Percentiles rank a stretch among this genome's conserved stretches.
phyloP scores from a whole-genome alignment of 2,797 vertebrate species.

The Sebastes glaucus region DNA sequence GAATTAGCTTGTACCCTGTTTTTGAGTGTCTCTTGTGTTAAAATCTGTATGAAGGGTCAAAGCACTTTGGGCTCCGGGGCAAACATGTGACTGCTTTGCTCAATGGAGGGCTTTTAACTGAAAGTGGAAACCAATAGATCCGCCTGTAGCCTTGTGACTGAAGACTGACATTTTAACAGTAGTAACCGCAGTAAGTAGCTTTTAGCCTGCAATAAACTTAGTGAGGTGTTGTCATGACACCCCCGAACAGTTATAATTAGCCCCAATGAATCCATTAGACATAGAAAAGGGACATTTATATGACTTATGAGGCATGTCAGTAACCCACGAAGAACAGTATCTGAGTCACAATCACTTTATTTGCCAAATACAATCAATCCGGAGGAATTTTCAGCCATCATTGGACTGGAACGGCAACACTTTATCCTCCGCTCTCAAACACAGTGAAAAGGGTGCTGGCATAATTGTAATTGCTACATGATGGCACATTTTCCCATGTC shows the following conservation, averaged over 20 bases:
- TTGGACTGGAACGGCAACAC: background rate
- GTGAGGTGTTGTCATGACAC: background rate
- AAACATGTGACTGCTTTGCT: constrained; percentile 35
- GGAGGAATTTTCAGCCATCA: background rate
- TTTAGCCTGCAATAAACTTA: background rate
- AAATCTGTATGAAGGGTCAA: background rate
- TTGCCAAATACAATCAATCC: background rate
- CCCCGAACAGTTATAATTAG: background rate
- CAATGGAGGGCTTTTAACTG: constrained; percentile 31
- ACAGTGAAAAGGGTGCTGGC: background rate
- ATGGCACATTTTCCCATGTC: background rate
- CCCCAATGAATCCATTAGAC: background rate
- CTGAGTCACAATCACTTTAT: background rate
- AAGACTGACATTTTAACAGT: background rate
- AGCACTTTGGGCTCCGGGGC: background rate
- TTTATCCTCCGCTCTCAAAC: background rate
- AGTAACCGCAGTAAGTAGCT: background rate
- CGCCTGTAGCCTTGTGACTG: constrained; percentile 21
- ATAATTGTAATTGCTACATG: too few species aligned
- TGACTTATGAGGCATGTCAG: background rate
- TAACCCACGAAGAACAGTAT: background rate
- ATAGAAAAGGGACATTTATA: background rate
- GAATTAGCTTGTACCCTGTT: background rate
- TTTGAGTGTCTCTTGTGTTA: background rate
- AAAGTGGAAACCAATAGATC: constrained; percentile 26